A percentile compares a stretch with the other conserved stretches of the same genome.
These are phyloP conservation scores for Anoplolepis gracilipes DNA, from an alignment of 1,140 invertebrate genomes.

Conservation along the genomic window DNA sequence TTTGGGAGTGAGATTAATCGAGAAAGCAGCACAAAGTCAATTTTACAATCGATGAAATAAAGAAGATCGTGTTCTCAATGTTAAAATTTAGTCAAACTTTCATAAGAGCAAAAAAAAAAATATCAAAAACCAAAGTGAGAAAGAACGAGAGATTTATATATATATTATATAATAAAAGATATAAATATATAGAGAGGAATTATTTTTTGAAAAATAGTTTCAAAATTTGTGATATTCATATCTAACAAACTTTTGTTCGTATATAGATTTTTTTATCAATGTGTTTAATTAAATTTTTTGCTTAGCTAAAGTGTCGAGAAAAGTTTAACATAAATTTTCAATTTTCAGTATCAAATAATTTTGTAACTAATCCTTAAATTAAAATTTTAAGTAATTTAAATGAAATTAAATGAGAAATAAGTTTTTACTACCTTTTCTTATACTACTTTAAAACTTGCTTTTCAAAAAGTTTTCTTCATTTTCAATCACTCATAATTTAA, in stretches of 20 bases:
- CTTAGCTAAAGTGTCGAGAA: neutral
- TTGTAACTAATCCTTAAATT: conserved; percentile 42
- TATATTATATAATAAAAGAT: neutral
- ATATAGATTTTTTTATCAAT: neutral
- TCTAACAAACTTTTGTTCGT: neutral
- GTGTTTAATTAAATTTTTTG: neutral
- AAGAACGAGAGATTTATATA: neutral
- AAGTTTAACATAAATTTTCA: conserved; percentile 34
- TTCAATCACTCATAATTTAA: neutral
- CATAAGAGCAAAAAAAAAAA: neutral
- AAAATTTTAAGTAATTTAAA: conserved; percentile 36
- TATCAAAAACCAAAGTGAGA: too few species aligned
- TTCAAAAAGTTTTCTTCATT: neutral
- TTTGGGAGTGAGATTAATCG: conserved; percentile 27
- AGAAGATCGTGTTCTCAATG: neutral
- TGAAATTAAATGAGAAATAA: conserved; percentile 41
- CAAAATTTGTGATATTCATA: neutral
- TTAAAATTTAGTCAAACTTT: conserved; percentile 20
- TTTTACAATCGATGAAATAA: conserved; percentile 35
- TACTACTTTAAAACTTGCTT: conserved; percentile 26
- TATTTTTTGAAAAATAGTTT: neutral
- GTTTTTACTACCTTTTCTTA: conserved; percentile 27
- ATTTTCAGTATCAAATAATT: conserved; percentile 41
- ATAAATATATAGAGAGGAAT: neutral
- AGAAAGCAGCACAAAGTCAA: conserved; percentile 21